Conservation (phyloP, 2,113 vertebrate genomes). For the human (Homo sapiens) region DNA sequence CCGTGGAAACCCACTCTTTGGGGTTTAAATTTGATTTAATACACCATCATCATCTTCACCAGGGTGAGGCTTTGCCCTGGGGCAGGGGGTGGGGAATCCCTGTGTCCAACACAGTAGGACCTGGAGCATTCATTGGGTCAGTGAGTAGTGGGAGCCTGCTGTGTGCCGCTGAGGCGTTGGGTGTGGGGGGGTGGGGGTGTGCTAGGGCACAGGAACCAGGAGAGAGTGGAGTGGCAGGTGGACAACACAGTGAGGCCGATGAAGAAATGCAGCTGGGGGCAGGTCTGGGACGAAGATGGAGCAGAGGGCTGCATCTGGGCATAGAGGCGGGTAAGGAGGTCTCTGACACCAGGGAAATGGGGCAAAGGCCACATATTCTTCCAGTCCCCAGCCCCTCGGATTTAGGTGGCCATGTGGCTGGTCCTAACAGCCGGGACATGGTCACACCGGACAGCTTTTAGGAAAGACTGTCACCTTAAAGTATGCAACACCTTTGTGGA, state of each 20-base stretch:
- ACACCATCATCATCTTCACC: fast-evolving
- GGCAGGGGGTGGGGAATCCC: background rate
- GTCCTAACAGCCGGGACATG: too few species aligned
- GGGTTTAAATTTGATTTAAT: too few species aligned
- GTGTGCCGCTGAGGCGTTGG: too few species aligned
- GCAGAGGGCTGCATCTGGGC: too few species aligned
- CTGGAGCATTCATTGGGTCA: too few species aligned
- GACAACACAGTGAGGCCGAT: fast-evolving
- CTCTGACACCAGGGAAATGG: background rate
- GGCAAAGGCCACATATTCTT: fast-evolving
- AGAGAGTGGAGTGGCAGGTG: fast-evolving
- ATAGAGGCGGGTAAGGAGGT: background rate
- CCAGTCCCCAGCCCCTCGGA: fast-evolving
- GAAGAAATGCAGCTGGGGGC: background rate
- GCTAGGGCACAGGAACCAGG: background rate
- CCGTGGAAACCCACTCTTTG: fast-evolving
- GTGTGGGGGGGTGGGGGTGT: background rate
- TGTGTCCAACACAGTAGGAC: background rate
- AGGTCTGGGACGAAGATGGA: background rate
- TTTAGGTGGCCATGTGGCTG: background rate
- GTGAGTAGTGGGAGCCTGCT: background rate
- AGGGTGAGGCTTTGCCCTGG: background rate
- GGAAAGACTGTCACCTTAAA: fast-evolving
- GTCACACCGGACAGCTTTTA: background rate
- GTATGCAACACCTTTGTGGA: too few species aligned